Base-by-base conservation (phyloP, 1,140 invertebrate species). In the Pogonus chalceus region DNA sequence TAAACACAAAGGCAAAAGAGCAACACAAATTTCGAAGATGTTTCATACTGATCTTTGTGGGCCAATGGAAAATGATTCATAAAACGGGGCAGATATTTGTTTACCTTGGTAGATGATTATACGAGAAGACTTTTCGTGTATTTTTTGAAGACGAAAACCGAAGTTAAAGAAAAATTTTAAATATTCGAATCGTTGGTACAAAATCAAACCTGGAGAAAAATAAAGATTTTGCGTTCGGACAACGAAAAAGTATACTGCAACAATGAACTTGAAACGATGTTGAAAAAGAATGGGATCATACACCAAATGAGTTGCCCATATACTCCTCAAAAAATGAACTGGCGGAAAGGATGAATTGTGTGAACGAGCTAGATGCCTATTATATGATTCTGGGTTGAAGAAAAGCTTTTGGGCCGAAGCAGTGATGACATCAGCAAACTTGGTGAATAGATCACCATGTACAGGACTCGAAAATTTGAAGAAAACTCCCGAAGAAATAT, bases 401-500 rank as follows among this genome's bases (percentile, higher is more conserved):
- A 35, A 35, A 9, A 35, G 31, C n/a, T 35, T 35, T 35, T 35
- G 31, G 10, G 10, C 16, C 9, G 23, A 50, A 50, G 20, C 49
- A 9, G 49, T 20, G 20, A 23, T 12, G 9, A 52, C 50, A n/a
- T 14, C 50, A 4, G 50, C 23, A 20, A 12, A 52, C 20, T 18
- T 53, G 18, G 10, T 43, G 23, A 53, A 53, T 46, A 2, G 51
- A 22, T 43, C 51, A 46, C 35, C 51, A 22, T n/a, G 23, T 10
- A 46, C 2, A 14, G 2, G 51, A 7, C 20, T n/a, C 4, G n/a
- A 21, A 47, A 31, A 31, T 7, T 31, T 31, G 14, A 31, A 31
- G 14, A 4, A 52, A 49, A 60, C 61, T 22, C 61, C 63, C 35
- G 53, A 61, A 35, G 61, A 64, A 53, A 22, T 51, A 22, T 65